Evolutionary conservation across 2,113 vertebrate genomes (phyloP).

Genomic region (Varanus salvator): DNA sequence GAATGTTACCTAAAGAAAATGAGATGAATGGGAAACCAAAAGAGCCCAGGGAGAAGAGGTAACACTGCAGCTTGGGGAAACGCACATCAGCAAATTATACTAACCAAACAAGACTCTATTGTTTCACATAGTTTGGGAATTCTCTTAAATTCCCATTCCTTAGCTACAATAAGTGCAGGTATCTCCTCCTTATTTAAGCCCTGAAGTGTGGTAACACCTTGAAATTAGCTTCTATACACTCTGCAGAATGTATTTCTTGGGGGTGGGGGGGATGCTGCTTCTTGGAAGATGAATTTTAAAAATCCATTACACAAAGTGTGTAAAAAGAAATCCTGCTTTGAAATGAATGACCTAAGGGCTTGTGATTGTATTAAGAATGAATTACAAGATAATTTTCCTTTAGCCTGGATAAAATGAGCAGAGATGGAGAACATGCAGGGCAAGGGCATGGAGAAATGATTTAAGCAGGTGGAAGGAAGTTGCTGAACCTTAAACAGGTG

Average conservation of each 20-base stretch:
- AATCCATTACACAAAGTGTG: slow-evolving; percentile 28
- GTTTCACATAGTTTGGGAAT: not conserved
- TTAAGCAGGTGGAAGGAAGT: not conserved
- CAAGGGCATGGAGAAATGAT: not conserved
- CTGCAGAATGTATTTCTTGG: slow-evolving; percentile 42
- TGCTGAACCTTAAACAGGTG: not conserved
- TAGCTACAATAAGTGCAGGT: slow-evolving; percentile 26
- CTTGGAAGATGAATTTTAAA: slow-evolving; percentile 11
- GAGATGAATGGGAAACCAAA: slow-evolving; percentile 21
- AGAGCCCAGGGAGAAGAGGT: not conserved
- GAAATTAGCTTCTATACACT: slow-evolving; percentile 51
- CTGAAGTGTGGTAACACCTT: slow-evolving; percentile 51
- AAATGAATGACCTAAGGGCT: slow-evolving; percentile 6
- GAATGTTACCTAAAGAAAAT: slow-evolving; percentile 34
- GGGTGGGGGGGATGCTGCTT: slow-evolving; percentile 49
- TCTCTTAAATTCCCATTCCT: not conserved
- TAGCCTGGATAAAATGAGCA: slow-evolving; percentile 21
- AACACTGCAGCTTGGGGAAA: not conserved
- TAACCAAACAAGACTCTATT: not conserved
- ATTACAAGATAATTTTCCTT: slow-evolving; percentile 46
- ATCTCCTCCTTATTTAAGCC: slow-evolving; percentile 18
- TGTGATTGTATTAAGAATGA: slow-evolving; percentile 35
- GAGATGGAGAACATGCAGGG: not conserved
- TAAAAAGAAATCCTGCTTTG: not conserved
- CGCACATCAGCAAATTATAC: slow-evolving; percentile 40